Conservation (phyloP, 2,113 vertebrate species). For the Coryphaenoides rupestris region DNA sequence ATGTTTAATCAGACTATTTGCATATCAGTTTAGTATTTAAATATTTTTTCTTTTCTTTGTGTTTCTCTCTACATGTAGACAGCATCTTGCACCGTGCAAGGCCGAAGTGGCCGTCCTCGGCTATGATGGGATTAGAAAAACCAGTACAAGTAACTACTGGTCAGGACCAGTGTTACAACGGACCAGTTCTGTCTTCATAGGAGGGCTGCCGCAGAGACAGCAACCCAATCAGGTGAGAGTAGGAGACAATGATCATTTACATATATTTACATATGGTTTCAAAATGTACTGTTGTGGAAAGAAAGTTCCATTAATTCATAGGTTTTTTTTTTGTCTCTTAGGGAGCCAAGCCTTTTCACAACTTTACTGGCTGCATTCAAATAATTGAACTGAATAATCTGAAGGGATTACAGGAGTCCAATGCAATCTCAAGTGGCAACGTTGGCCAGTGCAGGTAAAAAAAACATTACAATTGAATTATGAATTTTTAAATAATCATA, state of each 20-base stretch:
- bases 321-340: slow-evolving; percentile 43
- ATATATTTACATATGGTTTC: not conserved
- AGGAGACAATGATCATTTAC: not conserved
- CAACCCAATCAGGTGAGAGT: slow-evolving; percentile 64
- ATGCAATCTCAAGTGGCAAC: slow-evolving; percentile 72
- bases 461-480: not conserved
- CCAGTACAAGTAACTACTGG: slow-evolving; percentile 46
- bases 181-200: slow-evolving; percentile 73
- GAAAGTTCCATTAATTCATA: not conserved
- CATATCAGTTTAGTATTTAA: too few species aligned
- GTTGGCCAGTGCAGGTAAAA: slow-evolving; percentile 79
- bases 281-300: not conserved
- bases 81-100: slow-evolving; percentile 73
- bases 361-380: slow-evolving; percentile 84
- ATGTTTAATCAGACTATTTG: too few species aligned
- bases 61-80: slow-evolving; percentile 61
- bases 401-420: slow-evolving; percentile 68
- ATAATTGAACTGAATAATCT: slow-evolving; percentile 76
- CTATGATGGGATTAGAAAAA: slow-evolving; percentile 48
- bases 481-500: too few species aligned
- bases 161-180: slow-evolving; percentile 49
- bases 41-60: slow-evolving; percentile 3
- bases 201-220: slow-evolving; percentile 70
- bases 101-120: slow-evolving; percentile 71
- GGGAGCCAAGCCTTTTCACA: slow-evolving; percentile 72